Evolutionary conservation across 1,140 invertebrate species (phyloP).

Genomic region (Drosophila simulans): DNA sequence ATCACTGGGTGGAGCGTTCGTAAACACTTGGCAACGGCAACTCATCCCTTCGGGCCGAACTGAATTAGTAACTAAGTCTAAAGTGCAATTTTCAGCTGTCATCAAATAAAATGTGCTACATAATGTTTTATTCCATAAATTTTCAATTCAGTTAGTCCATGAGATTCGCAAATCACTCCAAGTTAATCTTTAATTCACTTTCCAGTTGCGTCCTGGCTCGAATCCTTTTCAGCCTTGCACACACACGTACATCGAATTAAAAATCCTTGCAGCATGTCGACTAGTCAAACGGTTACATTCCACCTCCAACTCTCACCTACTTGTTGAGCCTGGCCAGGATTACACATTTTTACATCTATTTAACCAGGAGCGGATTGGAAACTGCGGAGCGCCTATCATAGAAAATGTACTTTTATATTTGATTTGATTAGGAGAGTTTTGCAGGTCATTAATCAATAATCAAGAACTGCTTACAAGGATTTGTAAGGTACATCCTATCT

Average conservation of each 20-base stretch:
- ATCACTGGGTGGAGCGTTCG: conserved; percentile 2
- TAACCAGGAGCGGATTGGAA: conserved; percentile 16
- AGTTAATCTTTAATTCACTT: conserved; percentile 34
- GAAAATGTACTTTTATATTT: no score
- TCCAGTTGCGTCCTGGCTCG: background rate
- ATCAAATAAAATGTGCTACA: conserved; percentile 1
- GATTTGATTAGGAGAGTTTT: no score
- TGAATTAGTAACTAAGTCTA: background rate
- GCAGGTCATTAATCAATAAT: background rate
- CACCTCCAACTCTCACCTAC: conserved; percentile 40
- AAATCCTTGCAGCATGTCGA: conserved; percentile 30
- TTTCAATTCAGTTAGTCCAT: background rate
- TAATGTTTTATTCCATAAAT: conserved; percentile 1
- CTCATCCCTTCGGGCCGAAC: background rate
- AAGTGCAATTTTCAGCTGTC: conserved; percentile 12
- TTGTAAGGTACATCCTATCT: no score
- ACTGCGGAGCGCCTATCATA: background rate
- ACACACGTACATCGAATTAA: conserved; percentile 66
- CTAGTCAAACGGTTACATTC: conserved; percentile 9
- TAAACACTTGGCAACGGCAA: background rate
- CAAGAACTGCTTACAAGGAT: no score
- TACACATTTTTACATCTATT: conserved; percentile 16
- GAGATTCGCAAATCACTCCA: conserved; percentile 17
- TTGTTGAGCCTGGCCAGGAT: conserved; percentile 50
- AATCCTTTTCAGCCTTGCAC: conserved; percentile 41